Evolutionary conservation across 1,140 invertebrate species (phyloP).

Genomic region (Caenorhabditis briggsae): DNA sequence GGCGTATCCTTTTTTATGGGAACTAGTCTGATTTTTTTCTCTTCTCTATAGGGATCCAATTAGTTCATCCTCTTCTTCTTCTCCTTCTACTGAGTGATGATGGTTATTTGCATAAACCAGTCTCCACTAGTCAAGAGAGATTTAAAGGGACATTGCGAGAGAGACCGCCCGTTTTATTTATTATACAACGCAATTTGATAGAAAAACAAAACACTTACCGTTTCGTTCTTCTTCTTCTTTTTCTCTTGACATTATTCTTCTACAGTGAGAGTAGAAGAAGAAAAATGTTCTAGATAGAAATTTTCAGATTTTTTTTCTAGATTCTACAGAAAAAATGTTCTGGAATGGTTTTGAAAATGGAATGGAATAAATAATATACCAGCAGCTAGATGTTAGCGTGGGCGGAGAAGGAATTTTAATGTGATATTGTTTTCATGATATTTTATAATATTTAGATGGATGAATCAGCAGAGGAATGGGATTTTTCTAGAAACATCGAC

Average conservation of each 20-base stretch:
- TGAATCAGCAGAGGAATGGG: too few species aligned
- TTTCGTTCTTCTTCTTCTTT: neutral
- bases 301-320: neutral
- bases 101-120: constrained; percentile 34
- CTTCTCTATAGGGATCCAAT: neutral
- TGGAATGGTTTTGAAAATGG: neutral
- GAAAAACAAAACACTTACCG: constrained; percentile 30
- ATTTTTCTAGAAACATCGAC: neutral
- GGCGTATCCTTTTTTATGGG: too few species aligned
- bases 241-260: neutral
- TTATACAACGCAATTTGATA: too few species aligned
- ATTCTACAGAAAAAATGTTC: neutral
- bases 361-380: neutral
- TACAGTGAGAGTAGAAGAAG: neutral
- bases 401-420: too few species aligned
- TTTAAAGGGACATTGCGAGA: too few species aligned
- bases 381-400: too few species aligned
- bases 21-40: neutral
- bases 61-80: neutral
- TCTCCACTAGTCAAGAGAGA: neutral
- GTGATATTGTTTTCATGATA: too few species aligned
- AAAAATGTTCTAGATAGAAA: neutral
- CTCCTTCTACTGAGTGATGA: neutral
- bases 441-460: too few species aligned
- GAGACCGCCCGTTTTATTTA: too few species aligned